Evolutionary conservation across 1,140 invertebrate species (phyloP).

Genomic region (Euura saliciscinereae): DNA sequence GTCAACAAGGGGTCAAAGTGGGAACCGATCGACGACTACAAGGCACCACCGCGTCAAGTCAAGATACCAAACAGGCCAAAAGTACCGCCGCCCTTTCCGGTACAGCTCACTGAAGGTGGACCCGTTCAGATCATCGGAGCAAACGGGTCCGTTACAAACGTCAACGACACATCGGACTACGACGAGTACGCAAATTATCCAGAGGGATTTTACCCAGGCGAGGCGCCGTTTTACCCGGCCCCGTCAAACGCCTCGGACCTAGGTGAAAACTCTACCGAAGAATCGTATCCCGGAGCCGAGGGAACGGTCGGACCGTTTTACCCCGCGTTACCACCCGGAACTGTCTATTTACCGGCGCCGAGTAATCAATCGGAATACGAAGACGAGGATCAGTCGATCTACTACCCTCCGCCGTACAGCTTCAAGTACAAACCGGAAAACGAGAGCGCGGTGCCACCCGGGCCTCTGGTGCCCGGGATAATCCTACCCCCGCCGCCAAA

Average conservation of each 20-base stretch:
- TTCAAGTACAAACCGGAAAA: conserved; percentile 83
- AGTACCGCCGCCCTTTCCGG: conserved; percentile 87
- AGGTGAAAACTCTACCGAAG: conserved; percentile 33
- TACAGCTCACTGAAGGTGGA: conserved; percentile 80
- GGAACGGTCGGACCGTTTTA: conserved; percentile 65
- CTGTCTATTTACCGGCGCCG: conserved; percentile 72
- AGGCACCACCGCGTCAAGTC: conserved; percentile 79
- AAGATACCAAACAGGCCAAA: conserved; percentile 76
- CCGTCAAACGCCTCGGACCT: conserved; percentile 62
- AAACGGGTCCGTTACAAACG: conserved; percentile 64
- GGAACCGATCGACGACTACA: conserved; percentile 82
- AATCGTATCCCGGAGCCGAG: neutral
- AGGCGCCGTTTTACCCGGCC: conserved; percentile 45
- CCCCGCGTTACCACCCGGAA: conserved; percentile 68
- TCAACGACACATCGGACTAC: conserved; percentile 42
- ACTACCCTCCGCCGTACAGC: conserved; percentile 88
- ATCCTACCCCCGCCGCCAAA: conserved; percentile 85
- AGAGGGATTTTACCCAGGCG: conserved; percentile 46
- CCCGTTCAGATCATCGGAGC: conserved; percentile 76
- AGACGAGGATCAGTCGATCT: conserved; percentile 88
- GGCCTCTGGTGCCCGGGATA: conserved; percentile 85
- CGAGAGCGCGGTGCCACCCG: conserved; percentile 76
- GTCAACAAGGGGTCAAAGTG: conserved; percentile 61
- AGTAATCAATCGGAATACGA: conserved; percentile 75
- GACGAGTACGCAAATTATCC: conserved; percentile 41